phyloP scores from a whole-genome alignment of 2,888 invertebrate species.

The Drosophila mercatorum region DNA sequence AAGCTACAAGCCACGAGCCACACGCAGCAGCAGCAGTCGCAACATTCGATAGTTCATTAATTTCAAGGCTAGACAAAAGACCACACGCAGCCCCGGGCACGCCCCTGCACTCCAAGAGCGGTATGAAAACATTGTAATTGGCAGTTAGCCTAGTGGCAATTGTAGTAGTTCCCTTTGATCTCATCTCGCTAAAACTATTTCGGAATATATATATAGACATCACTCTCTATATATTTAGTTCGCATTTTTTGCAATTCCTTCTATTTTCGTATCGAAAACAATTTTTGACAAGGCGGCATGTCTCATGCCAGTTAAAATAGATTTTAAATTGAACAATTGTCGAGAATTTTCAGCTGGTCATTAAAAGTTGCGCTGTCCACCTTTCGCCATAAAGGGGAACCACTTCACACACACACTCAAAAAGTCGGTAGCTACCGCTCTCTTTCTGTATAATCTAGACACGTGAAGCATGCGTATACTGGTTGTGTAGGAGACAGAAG shows the following conservation, averaged over 20 bases:
- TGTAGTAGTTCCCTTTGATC: slow-evolving; percentile 42
- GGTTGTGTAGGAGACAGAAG: background rate
- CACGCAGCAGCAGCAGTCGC: slow-evolving; percentile 4
- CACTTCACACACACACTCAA: background rate
- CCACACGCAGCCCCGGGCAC: slow-evolving; percentile 13
- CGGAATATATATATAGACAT: background rate
- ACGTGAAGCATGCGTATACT: background rate
- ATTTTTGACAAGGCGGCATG: slow-evolving; percentile 24
- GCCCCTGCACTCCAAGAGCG: no score
- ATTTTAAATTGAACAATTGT: slow-evolving; percentile 44
- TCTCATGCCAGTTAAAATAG: slow-evolving; percentile 46
- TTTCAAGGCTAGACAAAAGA: slow-evolving; percentile 46
- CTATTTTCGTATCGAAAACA: slow-evolving; percentile 5
- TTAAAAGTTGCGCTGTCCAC: slow-evolving; percentile 43
- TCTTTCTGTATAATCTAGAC: background rate
- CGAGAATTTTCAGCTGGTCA: slow-evolving; percentile 55
- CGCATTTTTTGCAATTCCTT: slow-evolving; percentile 19
- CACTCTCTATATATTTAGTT: slow-evolving; percentile 9
- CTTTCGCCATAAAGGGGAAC: background rate
- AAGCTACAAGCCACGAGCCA: background rate
- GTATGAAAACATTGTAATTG: slow-evolving; percentile 25
- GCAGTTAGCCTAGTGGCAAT: slow-evolving; percentile 46
- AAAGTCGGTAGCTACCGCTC: background rate
- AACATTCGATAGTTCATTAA: slow-evolving; percentile 43
- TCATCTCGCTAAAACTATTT: slow-evolving; percentile 15